Evolutionary conservation across 2,797 vertebrate genomes (phyloP), one percentile per base, ranked within the genome.

Genomic region (Anabas testudineus): DNA sequence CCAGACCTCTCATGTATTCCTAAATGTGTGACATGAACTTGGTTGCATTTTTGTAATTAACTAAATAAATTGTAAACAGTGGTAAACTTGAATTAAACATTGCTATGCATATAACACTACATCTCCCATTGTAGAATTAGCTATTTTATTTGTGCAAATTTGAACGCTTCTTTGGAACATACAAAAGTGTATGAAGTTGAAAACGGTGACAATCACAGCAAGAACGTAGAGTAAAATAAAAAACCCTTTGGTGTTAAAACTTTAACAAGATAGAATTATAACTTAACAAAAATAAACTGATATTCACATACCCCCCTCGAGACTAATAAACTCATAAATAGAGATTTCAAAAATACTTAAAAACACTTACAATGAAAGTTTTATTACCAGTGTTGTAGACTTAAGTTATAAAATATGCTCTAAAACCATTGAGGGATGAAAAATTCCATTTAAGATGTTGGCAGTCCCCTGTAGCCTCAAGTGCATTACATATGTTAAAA

Each of bases 101-200:
- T 28, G 26, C 3, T 14, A 67, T 41, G 14, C 39, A 69, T 9
- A 56, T 16, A 59, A 55, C 4, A 76, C 49, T 10, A 80, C 24
- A 0, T 26, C 30, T 41, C 12, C 7, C 63, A 19, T 60, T 66
- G 45, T 85, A 87, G 76, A 90, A 90, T 90, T 47, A 60, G 80
- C 90, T 89, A 88, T 90, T 95, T 95, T 95, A 94, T 95, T 93
- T 93, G 92, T 93, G 90, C 85, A 93, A 92, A 91, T 62, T 85
- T 80, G 80, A 80, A 91, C 55, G 47, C 88, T 80, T 75, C 75
- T 91, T 88, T 91, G 89, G 82, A 91, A 91, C 88, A 89, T 92
- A 93, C 80, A 91, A 91, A 92, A 88, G 85, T 88, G 73, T 86
- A 81, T 79, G 60, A 83, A 78, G 52, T 78, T 84, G 63, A 85